Base-by-base conservation (phyloP, 2,888 invertebrate genomes). In the Chloromyia formosa region DNA sequence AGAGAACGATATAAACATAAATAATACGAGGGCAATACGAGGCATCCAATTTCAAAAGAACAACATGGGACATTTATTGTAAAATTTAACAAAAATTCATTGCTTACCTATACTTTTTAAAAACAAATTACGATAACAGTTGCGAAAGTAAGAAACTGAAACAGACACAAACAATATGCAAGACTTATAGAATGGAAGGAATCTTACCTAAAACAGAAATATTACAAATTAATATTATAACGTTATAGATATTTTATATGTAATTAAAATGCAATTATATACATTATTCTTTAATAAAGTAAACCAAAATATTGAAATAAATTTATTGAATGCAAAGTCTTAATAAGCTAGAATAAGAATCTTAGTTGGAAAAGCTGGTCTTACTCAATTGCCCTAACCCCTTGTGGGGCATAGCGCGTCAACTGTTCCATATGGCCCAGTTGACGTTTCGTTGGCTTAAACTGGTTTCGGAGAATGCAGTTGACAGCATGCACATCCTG, bases 191-290 rank as follows among this genome's bases (percentile, higher is more conserved):
- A 42, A 60, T 35, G 53, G n/a, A 40, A 64, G 53, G 62, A 53
- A 27, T 74, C 53, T 74, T 49, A 49, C 16, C 49, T n/a, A 49
- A 12, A 74, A 74, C 27, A 61, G 49, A 71, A 61, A 45, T 64
- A 61, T 75, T 56, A 27, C 60, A 71, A 75, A n/a, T 64, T 16
- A 40, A 12, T 64, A 64, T n/a, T 18, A 16, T 42, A 16, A 64
- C 35, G 18, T 64, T 64, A 49, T 49, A 64, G 42, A 40, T 64
- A 64, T 71, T 71, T 75, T 75, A 74, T 75, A 75, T 71, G 16
- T n/a, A 49, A 49, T 49, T 49, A 49, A 49, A 49, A 49, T 49
- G 49, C 12, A 49, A n/a, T 49, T 49, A 49, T 49, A n/a, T n/a
- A 35, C 27, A 35, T 35, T 35, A 35, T 35, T 35, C 27, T 35